Evolutionary conservation across 2,797 vertebrate genomes (phyloP).

Genomic region (Loriculus beryllinus): DNA sequence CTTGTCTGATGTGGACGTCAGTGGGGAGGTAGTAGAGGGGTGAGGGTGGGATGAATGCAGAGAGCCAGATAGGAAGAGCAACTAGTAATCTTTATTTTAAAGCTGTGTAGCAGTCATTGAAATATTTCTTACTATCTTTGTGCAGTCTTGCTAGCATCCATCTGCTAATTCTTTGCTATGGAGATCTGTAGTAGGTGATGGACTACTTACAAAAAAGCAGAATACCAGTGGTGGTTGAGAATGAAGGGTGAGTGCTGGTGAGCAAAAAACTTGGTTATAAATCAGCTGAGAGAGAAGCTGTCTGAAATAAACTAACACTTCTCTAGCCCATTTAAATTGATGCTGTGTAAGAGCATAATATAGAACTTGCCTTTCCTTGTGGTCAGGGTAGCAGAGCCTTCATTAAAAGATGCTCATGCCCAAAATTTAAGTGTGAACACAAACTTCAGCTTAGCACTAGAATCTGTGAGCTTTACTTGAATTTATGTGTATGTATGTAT

Average conservation of each 20-base stretch:
- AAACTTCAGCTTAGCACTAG: background rate
- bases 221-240: background rate
- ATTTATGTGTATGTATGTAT: background rate
- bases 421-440: background rate
- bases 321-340: background rate
- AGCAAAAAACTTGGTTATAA: background rate
- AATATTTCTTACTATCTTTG: background rate
- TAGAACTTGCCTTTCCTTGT: background rate
- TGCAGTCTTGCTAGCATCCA: background rate
- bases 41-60: fast-evolving
- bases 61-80: fast-evolving
- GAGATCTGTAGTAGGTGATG: background rate
- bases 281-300: background rate
- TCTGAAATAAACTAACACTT: background rate
- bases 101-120: background rate
- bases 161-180: background rate
- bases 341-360: background rate
- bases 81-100: background rate
- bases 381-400: background rate
- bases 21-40: background rate
- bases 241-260: background rate
- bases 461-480: background rate
- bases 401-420: background rate
- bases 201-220: fast-evolving
- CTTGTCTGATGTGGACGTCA: background rate